phyloP scores from a whole-genome alignment of 2,888 invertebrate species.

The Acanthopleura granulata region DNA sequence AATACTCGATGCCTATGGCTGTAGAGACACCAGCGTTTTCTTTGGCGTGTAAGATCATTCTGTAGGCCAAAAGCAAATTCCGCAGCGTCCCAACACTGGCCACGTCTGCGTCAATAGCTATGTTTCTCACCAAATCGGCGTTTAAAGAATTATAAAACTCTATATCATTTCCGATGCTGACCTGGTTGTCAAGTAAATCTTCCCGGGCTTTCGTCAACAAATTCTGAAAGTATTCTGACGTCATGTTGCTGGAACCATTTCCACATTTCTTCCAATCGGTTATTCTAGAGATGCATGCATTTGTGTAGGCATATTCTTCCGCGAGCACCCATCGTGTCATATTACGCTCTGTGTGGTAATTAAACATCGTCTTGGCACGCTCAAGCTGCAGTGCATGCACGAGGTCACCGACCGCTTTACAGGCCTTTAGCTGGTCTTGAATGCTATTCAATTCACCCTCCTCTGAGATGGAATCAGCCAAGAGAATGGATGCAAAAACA shows the following conservation, averaged over 20 bases:
- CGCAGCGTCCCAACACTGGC: constrained; percentile 21
- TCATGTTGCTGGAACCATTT: neutral
- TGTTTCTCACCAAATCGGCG: constrained; percentile 14
- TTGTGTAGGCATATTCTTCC: neutral
- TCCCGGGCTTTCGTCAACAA: neutral
- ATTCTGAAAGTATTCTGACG: neutral
- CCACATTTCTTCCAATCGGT: neutral
- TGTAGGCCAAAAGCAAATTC: constrained; percentile 27
- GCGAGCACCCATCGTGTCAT: neutral
- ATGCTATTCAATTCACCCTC: neutral
- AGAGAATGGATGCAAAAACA: constrained; percentile 22
- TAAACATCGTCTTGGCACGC: constrained; percentile 23
- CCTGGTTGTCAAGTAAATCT: neutral
- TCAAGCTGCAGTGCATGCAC: constrained; percentile 27
- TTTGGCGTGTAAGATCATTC: constrained; percentile 24
- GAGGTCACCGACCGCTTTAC: constrained; percentile 23
- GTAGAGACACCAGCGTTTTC: constrained; percentile 25
- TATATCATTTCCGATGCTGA: neutral
- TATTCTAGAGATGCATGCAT: neutral
- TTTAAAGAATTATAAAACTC: constrained; percentile 24
- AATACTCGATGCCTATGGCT: constrained; percentile 25
- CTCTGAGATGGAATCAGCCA: constrained; percentile 11
- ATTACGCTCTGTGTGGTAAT: neutral
- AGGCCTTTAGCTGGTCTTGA: constrained; percentile 15
- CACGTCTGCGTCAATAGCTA: constrained; percentile 7